Percentiles rank a stretch among this genome's conserved stretches.
phyloP scores from a whole-genome alignment of 2,113 vertebrate species.

The Echinops telfairi region DNA sequence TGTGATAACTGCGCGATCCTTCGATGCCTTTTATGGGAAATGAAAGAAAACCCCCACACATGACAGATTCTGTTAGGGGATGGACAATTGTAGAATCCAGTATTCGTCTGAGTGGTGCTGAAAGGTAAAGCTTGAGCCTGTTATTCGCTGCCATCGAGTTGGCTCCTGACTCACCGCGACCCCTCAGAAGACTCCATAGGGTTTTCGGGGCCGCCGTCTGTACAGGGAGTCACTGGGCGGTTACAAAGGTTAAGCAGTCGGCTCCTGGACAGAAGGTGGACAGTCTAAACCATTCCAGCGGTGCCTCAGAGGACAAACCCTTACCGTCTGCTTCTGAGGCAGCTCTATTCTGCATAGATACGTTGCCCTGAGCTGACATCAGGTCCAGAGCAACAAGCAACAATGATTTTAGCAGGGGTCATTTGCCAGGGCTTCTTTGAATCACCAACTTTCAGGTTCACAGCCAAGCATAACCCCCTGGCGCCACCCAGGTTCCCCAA shows the following conservation, averaged over 20 bases:
- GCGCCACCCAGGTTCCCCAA: not conserved
- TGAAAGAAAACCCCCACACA: not conserved
- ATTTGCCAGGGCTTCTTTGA: not conserved
- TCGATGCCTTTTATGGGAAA: not conserved
- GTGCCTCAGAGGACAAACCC: not conserved
- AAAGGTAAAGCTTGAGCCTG: not conserved
- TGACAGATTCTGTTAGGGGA: not conserved
- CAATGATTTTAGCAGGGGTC: not conserved
- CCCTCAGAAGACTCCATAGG: not conserved
- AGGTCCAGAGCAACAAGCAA: not conserved
- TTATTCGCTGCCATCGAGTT: not conserved
- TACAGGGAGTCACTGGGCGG: not conserved
- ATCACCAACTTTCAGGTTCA: not conserved
- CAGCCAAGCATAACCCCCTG: not conserved
- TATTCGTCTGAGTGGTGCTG: not conserved
- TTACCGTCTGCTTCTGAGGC: not conserved
- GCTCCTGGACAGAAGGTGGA: not conserved
- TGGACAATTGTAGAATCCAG: not conserved
- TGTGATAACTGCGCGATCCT: not conserved
- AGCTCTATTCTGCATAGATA: not conserved
- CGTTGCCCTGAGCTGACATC: not conserved
- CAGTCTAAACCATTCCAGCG: not conserved
- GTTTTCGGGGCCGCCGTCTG: not conserved
- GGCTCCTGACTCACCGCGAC: not conserved
- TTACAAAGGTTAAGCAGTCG: not conserved